Base-by-base conservation (phyloP, 2,888 invertebrate species). In the Stenchaetothrips biformis region DNA sequence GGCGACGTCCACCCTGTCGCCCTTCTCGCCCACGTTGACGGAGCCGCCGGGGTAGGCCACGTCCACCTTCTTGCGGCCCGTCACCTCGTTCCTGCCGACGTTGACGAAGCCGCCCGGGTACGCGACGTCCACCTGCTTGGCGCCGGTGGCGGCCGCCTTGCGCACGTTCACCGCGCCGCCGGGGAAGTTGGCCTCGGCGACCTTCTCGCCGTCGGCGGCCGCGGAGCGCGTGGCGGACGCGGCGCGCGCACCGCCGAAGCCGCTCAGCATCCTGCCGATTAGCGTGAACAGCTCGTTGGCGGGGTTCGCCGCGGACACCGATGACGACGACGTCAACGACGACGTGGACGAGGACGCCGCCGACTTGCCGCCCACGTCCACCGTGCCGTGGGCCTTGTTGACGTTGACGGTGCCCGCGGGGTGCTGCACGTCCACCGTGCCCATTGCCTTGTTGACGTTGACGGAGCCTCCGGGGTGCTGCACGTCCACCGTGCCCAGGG, bases 71-170 rank as follows among this genome's bases (percentile, higher is more conserved):
- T 74, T 74, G 67, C 21, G 67, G 6, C 67, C 67, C 21, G 21
- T 25, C 21, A 21, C 18, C 18, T 16, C n/a, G 21, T 21, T 25
- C 67, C 25, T 74, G 21, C 67, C 11, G 25, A 74, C 67, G 67
- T 74, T 74, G 67, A 74, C 67, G 21, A 21, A 25, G 67, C 67
- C 67, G 67, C 67, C 67, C 25, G 67, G 67, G 67, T 25, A 74
- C 21, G 21, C 25, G 67, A 74, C 67, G 67, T 74, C 25, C 21
- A 74, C 67, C 21, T 74, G 21, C 67, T 21, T 25, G 67, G 67
- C 21, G 25, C 6, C 7, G 67, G 21, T 21, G n/a, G 67, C 67
- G 21, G 67, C 53, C 53, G 53, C 53, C 53, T 53, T 53, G 53
- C 53, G 16, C 13, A 53, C 53, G 53, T 53, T 13, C 53, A 53